A percentile compares a stretch with the other conserved stretches of the same genome.
These are phyloP conservation scores for Seriola quinqueradiata DNA, from an alignment of 2,113 vertebrate genomes.

Conservation along the genomic window DNA sequence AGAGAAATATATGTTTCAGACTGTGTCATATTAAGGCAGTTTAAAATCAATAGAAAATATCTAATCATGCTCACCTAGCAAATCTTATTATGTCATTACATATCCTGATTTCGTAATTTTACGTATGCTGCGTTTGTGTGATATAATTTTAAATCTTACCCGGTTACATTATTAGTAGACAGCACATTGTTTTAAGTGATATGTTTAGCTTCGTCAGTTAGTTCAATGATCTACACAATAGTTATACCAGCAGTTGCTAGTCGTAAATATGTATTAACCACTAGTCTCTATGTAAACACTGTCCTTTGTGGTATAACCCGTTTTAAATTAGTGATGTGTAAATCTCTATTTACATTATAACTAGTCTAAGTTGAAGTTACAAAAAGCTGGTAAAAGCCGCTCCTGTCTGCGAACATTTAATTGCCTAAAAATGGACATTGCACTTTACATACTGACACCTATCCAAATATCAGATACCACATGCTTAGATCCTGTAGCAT, in stretches of 20 bases:
- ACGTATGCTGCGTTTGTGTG: not conserved
- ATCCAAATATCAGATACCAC: not conserved
- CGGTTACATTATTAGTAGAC: not conserved
- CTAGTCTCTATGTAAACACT: too few relatives aligned
- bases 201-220: not conserved
- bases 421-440: not conserved
- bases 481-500: not conserved
- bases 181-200: not conserved
- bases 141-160: not conserved
- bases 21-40: not conserved
- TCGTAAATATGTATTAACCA: too few relatives aligned
- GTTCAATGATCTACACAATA: not conserved
- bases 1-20: too few relatives aligned
- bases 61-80: not conserved
- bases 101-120: not conserved
- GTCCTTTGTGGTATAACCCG: too few relatives aligned
- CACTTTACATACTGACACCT: not conserved
- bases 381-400: too few relatives aligned
- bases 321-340: too few relatives aligned
- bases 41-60: not conserved
- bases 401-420: not conserved
- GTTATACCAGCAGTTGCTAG: not conserved
- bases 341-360: not conserved
- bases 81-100: not conserved
- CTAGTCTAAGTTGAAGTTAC: not conserved